Percentiles rank a stretch among this genome's conserved stretches.
These are phyloP conservation scores for Panagrolaimus sp. DNA, from an alignment of 1,140 invertebrate genomes.

Conservation along the genomic window DNA sequence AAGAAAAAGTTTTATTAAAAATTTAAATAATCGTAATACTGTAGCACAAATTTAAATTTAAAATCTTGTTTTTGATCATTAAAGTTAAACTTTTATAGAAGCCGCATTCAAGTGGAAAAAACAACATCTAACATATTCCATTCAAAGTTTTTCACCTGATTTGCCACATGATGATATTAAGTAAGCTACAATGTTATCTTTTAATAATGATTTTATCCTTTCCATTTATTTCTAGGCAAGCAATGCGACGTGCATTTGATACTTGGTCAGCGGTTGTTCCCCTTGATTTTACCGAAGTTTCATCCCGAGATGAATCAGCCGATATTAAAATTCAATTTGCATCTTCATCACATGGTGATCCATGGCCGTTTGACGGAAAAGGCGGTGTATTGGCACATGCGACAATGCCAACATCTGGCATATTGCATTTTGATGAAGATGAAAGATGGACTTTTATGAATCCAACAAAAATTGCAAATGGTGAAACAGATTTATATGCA, in stretches of 20 bases:
- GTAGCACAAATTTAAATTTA: not conserved
- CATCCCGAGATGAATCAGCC: conserved; percentile 27
- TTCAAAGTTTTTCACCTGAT: conserved; percentile 45
- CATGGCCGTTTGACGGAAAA: conserved; percentile 57
- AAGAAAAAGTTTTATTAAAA: not conserved
- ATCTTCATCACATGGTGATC: conserved; percentile 41
- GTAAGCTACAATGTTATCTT: conserved; percentile 20
- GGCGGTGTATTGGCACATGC: conserved; percentile 54
- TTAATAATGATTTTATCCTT: no score
- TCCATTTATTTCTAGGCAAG: conserved; percentile 44
- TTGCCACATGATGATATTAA: conserved; percentile 38
- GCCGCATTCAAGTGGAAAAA: conserved; percentile 55
- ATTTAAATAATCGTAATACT: not conserved
- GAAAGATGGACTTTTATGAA: conserved; percentile 56
- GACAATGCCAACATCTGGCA: conserved; percentile 52
- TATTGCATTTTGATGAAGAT: conserved; percentile 53
- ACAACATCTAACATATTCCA: conserved; percentile 46
- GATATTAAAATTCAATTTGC: conserved; percentile 57
- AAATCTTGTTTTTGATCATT: no score
- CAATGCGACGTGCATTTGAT: conserved; percentile 51
- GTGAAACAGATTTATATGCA: conserved; percentile 52
- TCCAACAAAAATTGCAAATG: conserved; percentile 38
- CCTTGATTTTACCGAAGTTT: conserved; percentile 40
- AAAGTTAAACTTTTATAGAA: conserved; percentile 31
- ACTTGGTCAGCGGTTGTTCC: conserved; percentile 42